These are phyloP conservation scores for Aphrophora alni DNA, from an alignment of 2,888 invertebrate species.

Conservation along the genomic window DNA sequence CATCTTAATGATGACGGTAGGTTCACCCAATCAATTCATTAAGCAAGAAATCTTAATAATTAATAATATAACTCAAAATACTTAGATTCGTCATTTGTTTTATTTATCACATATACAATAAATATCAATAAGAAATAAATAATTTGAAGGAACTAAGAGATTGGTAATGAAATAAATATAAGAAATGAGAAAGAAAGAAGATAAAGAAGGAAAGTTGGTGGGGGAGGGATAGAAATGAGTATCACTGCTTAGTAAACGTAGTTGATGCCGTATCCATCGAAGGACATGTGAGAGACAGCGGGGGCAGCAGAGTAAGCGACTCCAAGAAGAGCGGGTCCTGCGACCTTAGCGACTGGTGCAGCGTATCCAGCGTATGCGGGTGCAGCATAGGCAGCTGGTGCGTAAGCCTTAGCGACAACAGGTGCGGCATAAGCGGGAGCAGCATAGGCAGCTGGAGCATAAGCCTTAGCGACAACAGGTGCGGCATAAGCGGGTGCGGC, in stretches of 20 bases:
- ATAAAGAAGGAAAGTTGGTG: neutral
- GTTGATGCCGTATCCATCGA: constrained; percentile 48
- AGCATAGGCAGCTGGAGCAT: constrained; percentile 53
- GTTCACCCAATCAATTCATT: too few relatives aligned
- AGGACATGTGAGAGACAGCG: constrained; percentile 48
- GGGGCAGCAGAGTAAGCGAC: constrained; percentile 48
- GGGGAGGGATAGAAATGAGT: neutral
- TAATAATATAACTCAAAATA: neutral
- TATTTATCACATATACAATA: neutral
- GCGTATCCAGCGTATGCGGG: constrained; percentile 58
- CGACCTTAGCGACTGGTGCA: constrained; percentile 39
- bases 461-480: constrained; percentile 60
- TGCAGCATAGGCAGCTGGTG: constrained; percentile 66
- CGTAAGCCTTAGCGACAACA: constrained; percentile 57
- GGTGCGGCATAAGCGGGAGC: constrained; percentile 52
- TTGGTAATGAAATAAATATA: neutral
- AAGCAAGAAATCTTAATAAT: too few relatives aligned
- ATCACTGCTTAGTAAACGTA: constrained; percentile 44
- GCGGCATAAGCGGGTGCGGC: constrained; percentile 61
- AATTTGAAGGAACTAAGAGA: neutral
- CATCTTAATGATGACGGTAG: too few relatives aligned
- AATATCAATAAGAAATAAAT: neutral
- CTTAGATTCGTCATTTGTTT: neutral
- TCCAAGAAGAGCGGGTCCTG: constrained; percentile 44
- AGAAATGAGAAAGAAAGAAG: neutral